A percentile compares a stretch with the other conserved stretches of the same genome.
These are phyloP conservation scores for Urosaurus nigricauda DNA, from an alignment of 2,797 vertebrate genomes.

Conservation along the genomic window DNA sequence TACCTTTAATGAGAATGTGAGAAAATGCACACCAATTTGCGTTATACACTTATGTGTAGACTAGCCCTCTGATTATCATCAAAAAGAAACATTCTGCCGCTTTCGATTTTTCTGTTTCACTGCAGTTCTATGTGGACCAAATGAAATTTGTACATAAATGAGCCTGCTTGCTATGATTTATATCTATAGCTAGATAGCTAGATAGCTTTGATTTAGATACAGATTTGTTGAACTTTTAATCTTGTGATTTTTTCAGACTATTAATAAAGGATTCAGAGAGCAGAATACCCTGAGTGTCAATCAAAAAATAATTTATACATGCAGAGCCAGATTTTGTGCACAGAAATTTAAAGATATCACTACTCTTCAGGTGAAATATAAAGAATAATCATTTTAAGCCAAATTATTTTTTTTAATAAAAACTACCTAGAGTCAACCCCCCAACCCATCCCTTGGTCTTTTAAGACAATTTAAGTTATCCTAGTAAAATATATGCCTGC, in stretches of 20 bases:
- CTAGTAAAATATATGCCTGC: neutral
- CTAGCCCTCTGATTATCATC: too few species aligned
- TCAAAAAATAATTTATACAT: neutral
- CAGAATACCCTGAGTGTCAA: neutral
- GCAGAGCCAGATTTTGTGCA: neutral
- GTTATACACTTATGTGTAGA: too few species aligned
- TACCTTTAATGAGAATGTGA: too few species aligned
- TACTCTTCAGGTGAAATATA: neutral
- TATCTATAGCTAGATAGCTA: neutral
- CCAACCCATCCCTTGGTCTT: neutral
- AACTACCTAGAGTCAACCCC: neutral
- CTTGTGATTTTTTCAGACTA: neutral
- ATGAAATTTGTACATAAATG: neutral
- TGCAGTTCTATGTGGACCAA: neutral
- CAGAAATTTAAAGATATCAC: neutral
- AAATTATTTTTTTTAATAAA: neutral
- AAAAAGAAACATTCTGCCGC: neutral
- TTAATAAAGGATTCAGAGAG: neutral
- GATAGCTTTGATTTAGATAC: neutral
- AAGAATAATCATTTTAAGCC: neutral
- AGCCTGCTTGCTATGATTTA: neutral
- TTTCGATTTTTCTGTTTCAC: neutral
- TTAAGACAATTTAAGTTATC: neutral
- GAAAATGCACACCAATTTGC: too few species aligned
- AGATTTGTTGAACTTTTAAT: neutral